Percentiles rank a stretch among this genome's conserved stretches.
phyloP scores from a whole-genome alignment of 2,888 invertebrate genomes.

The Pseudeuparius sepicola region DNA sequence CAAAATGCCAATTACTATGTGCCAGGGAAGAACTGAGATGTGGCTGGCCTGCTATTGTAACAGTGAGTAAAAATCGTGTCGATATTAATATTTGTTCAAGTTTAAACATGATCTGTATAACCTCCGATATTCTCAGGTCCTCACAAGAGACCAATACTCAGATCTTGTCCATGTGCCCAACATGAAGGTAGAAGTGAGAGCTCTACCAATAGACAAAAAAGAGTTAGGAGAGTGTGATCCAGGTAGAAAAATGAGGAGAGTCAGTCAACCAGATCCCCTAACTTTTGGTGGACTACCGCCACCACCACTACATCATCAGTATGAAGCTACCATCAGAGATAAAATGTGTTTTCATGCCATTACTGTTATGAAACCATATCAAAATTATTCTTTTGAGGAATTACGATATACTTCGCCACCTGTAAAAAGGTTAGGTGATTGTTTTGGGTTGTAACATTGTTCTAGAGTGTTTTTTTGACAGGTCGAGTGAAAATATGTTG shows the following conservation, averaged over 20 bases:
- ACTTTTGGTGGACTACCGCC: conserved; percentile 54
- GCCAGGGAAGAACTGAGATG: conserved; percentile 62
- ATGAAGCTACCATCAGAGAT: conserved; percentile 79
- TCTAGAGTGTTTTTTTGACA: no score
- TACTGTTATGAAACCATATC: conserved; percentile 89
- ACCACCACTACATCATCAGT: conserved; percentile 59
- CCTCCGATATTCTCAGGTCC: no score
- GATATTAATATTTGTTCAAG: no score
- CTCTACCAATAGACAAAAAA: conserved; percentile 59
- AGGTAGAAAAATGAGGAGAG: conserved; percentile 46
- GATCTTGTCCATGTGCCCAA: conserved; percentile 76
- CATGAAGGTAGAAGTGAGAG: conserved; percentile 74
- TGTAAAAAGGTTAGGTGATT: no score
- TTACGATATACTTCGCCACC: conserved; percentile 60
- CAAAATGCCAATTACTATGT: conserved; percentile 71
- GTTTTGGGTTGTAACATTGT: no score
- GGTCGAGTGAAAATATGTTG: conserved; percentile 69
- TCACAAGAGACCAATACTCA: conserved; percentile 81
- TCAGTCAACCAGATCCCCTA: conserved; percentile 47
- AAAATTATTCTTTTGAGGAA: conserved; percentile 93
- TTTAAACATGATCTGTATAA: no score
- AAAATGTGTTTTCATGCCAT: conserved; percentile 92
- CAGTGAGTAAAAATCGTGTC: no score
- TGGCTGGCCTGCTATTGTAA: conserved; percentile 76
- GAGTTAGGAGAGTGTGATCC: conserved; percentile 52